A percentile compares a stretch with the other conserved stretches of the same genome.
phyloP scores from a whole-genome alignment of 2,888 invertebrate species.

The Tridacna gigas region DNA sequence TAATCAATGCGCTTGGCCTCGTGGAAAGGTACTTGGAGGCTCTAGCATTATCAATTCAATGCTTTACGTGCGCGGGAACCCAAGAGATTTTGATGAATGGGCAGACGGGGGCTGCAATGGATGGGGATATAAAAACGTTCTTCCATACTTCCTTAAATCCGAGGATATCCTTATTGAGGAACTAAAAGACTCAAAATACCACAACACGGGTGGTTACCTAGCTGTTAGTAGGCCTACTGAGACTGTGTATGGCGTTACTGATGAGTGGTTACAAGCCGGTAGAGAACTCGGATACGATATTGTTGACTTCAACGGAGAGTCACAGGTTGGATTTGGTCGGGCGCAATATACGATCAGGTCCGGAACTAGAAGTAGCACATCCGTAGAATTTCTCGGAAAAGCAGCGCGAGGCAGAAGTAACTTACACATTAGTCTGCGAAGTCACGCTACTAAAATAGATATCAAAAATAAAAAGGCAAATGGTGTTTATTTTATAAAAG shows the following conservation, averaged over 20 bases:
- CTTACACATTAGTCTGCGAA: conserved; percentile 27
- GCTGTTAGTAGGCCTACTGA: not conserved
- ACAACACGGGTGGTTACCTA: not conserved
- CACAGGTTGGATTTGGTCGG: conserved; percentile 12
- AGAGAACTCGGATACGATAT: conserved; percentile 37
- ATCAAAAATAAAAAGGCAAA: conserved; percentile 68
- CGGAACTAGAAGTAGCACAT: conserved; percentile 22
- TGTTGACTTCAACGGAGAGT: conserved; percentile 41
- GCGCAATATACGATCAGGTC: not conserved
- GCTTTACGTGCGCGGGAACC: conserved; percentile 33
- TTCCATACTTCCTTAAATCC: conserved; percentile 16
- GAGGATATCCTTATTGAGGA: conserved; percentile 1
- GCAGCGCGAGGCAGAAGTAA: conserved; percentile 14
- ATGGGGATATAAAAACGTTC: conserved; percentile 11
- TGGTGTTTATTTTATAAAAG: conserved; percentile 71
- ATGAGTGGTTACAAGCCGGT: conserved; percentile 19
- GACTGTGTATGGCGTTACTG: not conserved
- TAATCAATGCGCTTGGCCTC: conserved; percentile 24
- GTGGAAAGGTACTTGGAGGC: conserved; percentile 35
- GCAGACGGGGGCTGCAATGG: not conserved
- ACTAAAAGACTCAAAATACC: conserved; percentile 11
- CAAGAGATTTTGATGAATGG: conserved; percentile 14
- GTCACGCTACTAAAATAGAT: conserved; percentile 71
- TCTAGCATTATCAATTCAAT: conserved; percentile 25
- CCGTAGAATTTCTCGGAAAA: conserved; percentile 9